These are phyloP conservation scores for Bimastos eiseni DNA, from an alignment of 2,888 invertebrate genomes.

Conservation along the genomic window DNA sequence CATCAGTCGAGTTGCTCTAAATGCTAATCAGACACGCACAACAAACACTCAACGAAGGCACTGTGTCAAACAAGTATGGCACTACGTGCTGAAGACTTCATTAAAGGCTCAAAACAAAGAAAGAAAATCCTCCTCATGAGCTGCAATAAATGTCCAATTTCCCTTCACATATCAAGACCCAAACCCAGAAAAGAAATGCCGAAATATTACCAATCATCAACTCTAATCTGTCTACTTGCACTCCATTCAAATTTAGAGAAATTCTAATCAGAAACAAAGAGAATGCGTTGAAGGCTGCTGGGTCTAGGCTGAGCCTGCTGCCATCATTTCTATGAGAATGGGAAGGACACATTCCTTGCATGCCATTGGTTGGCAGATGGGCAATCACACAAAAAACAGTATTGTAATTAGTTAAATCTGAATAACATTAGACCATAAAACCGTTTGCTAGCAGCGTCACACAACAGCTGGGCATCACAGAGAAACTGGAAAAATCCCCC, in stretches of 20 bases:
- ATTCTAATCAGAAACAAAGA: not conserved
- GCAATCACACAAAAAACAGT: not conserved
- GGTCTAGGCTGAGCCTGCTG: not conserved
- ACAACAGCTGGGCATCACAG: not conserved
- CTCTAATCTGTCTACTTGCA: not conserved
- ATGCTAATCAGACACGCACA: not conserved
- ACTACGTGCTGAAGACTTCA: not conserved
- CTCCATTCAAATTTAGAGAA: not conserved
- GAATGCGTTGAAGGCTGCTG: not conserved
- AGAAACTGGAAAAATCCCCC: not conserved
- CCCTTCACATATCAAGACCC: not conserved
- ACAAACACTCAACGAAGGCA: not conserved
- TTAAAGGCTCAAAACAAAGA: not conserved
- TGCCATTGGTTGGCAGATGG: not conserved
- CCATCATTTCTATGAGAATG: not conserved
- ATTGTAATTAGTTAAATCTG: slow-evolving; percentile 3
- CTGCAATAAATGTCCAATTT: not conserved
- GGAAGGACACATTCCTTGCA: not conserved
- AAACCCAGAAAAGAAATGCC: not conserved
- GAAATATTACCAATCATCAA: not conserved
- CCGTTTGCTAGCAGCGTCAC: not conserved
- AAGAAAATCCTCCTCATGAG: not conserved
- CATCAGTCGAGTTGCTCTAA: not conserved
- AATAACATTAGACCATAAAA: not conserved
- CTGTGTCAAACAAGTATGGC: too few species aligned